A percentile compares a stretch with the other conserved stretches of the same genome.
Conservation (phyloP, 2,113 vertebrate genomes). For the Varanus salvator region DNA sequence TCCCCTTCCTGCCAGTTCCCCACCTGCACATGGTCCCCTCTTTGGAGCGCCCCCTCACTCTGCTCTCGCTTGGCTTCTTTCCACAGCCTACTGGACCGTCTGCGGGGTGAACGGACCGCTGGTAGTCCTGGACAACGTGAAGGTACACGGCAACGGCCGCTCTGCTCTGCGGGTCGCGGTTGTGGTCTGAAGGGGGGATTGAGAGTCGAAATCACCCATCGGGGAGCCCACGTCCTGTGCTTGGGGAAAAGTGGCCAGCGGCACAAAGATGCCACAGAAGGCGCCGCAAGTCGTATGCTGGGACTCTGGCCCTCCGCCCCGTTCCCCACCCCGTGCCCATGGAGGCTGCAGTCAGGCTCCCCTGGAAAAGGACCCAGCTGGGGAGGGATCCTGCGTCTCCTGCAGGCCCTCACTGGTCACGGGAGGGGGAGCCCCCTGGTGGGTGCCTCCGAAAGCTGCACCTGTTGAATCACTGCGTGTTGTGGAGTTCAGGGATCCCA, state of each 20-base stretch:
- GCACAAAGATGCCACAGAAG: background rate
- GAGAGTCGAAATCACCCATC: background rate
- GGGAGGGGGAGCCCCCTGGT: background rate
- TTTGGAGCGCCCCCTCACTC: background rate
- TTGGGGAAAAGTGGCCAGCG: background rate
- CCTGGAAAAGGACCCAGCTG: too few relatives aligned
- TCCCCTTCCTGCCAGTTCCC: background rate
- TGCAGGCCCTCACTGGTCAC: background rate
- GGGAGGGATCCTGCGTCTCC: too few relatives aligned
- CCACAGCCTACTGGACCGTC: constrained; percentile 79
- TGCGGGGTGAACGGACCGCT: constrained; percentile 81
- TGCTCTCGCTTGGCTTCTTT: fast-evolving
- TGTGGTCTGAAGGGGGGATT: too few relatives aligned
- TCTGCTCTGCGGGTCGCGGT: background rate
- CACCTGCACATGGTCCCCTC: background rate
- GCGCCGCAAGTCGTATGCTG: background rate
- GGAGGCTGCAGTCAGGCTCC: too few relatives aligned
- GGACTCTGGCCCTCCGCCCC: too few relatives aligned
- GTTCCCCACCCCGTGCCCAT: too few relatives aligned
- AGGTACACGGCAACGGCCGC: constrained; percentile 64
- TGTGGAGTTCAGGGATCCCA: background rate
- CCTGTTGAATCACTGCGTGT: background rate
- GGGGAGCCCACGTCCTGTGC: background rate
- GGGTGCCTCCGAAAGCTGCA: background rate
- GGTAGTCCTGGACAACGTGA: constrained; percentile 83